A percentile compares a stretch with the other conserved stretches of the same genome.
Evolutionary conservation across 2,113 vertebrate species (phyloP).

Genomic region (Calonectris borealis): DNA sequence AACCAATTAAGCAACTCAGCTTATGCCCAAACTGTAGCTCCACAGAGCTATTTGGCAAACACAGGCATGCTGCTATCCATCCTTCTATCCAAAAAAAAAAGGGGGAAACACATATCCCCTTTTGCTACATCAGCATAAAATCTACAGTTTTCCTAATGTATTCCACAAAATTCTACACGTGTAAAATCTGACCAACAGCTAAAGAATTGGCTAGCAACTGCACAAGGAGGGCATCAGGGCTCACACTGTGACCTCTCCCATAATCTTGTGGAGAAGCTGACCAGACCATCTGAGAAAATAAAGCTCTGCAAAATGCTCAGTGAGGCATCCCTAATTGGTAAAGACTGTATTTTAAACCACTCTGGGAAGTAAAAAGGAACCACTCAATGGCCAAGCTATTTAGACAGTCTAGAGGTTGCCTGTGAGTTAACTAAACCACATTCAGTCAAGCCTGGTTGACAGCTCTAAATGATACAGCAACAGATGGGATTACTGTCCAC

Average conservation of each 20-base stretch:
- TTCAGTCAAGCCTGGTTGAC: neutral
- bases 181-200: neutral
- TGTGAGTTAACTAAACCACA: neutral
- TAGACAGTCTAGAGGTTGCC: neutral
- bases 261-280: neutral
- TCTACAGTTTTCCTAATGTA: neutral
- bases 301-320: conserved; percentile 13
- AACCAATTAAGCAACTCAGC: neutral
- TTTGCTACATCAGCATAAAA: neutral
- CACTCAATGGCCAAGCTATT: neutral
- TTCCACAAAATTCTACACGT: neutral
- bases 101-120: neutral
- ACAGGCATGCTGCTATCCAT: neutral
- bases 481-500: neutral
- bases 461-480: neutral
- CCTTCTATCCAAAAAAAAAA: neutral
- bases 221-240: neutral
- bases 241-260: neutral
- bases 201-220: neutral
- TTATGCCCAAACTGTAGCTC: neutral
- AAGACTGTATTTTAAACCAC: neutral
- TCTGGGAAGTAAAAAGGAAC: conserved; percentile 11
- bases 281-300: conserved; percentile 41
- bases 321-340: neutral
- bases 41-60: neutral